Evolutionary conservation across 2,888 invertebrate genomes (phyloP), one percentile per base, ranked within the genome.

Genomic region (Drosophila merina): DNA sequence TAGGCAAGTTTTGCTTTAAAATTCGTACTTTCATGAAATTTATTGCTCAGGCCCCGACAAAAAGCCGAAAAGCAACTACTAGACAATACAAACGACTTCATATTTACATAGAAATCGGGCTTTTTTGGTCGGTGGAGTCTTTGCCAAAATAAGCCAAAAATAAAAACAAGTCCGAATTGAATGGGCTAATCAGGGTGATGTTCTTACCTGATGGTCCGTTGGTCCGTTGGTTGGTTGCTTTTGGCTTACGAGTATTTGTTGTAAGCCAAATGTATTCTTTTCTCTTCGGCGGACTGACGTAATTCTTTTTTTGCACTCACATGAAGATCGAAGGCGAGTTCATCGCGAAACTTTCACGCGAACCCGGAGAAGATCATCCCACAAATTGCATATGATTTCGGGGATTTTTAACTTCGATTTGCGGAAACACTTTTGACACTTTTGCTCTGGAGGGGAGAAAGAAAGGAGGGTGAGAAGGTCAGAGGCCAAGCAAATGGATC

Each of bases 151-250:
- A 14, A 25, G 10, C 10, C 9, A 25, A 12, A 25, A 12, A 54
- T 26, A 57, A 36, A 47, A 52, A 47, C 45, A 48, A 59, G 25
- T 10, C 12, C 31, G 48, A 40, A 60, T 69, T 62, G 50, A 69
- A 70, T 70, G 68, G 70, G 36, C 71, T 58, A 69, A 70, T 69
- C 62, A 45, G 54, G 47, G 55, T 55, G 47, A n/a, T n/a, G 20
- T 20, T 44, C 78, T 78, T 74, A 86, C 80, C 81, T 80, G 85
- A 66, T 76, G 72, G 72, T 90, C 36, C 90, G 76, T 88, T 76
- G 72, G 72, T 90, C 36, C 90, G 76, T 88, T 89, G 84, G 82
- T 25, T 63, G 88, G 88, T 89, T 87, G 64, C 8, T 9, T 42
- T 20, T 42, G 40, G 40, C 64, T 77, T 30, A 20, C 86, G 28